phyloP scores from a whole-genome alignment of 2,888 invertebrate genomes.

The Lingula anatina region DNA sequence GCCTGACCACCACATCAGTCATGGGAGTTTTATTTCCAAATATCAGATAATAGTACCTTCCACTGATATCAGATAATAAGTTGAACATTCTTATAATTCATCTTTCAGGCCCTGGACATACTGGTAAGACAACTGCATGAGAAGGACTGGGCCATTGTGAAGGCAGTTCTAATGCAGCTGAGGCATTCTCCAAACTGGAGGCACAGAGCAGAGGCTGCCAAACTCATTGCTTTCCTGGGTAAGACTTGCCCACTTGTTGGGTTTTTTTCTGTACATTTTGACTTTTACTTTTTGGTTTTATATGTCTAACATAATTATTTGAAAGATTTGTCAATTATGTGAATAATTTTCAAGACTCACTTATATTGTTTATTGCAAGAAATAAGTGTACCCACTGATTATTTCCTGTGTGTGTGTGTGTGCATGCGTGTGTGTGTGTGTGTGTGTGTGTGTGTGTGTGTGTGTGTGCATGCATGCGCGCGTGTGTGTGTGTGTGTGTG shows the following conservation, averaged over 20 bases:
- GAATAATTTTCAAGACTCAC: no score
- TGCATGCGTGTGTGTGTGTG: not conserved
- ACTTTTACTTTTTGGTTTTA: no score
- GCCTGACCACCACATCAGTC: no score
- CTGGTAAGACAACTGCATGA: constrained; percentile 40
- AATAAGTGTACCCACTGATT: not conserved
- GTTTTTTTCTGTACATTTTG: no score
- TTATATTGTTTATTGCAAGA: not conserved
- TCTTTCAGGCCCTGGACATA: constrained; percentile 36
- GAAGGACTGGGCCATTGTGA: constrained; percentile 26
- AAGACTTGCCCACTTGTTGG: constrained; percentile 5
- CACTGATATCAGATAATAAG: no score
- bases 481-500: not conserved
- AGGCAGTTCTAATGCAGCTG: constrained; percentile 29
- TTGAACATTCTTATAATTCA: not conserved
- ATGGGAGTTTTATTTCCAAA: no score
- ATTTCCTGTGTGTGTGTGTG: not conserved
- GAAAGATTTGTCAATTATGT: no score
- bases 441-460: not conserved
- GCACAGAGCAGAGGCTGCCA: constrained; percentile 35
- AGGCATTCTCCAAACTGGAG: constrained; percentile 39
- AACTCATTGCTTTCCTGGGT: constrained; percentile 39
- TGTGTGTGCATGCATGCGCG: not conserved
- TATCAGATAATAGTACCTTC: no score
- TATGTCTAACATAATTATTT: no score